A percentile compares a stretch with the other conserved stretches of the same genome.
Evolutionary conservation across 2,888 invertebrate genomes (phyloP).

Genomic region (Sarcophaga carnaria): DNA sequence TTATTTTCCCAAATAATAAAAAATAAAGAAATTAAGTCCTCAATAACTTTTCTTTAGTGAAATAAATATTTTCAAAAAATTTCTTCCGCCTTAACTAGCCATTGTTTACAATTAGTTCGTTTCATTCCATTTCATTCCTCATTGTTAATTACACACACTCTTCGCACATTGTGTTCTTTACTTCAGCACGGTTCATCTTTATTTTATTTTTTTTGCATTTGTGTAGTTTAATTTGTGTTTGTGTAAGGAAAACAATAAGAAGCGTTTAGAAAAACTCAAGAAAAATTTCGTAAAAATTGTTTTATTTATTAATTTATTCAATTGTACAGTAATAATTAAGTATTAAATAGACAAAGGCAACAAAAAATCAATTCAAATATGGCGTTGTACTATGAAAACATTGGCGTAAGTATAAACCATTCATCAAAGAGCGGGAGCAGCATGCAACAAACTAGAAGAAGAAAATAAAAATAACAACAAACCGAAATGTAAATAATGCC

Average conservation of each 20-base stretch:
- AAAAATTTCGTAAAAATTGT: neutral
- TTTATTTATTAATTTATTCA: neutral
- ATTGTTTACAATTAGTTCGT: neutral
- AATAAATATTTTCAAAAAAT: too few species aligned
- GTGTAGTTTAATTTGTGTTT: constrained; percentile 44
- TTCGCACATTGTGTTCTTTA: constrained; percentile 23
- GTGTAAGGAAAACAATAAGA: constrained; percentile 21
- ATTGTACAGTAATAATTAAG: too few species aligned
- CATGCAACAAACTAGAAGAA: constrained; percentile 21
- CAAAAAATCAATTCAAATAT: constrained; percentile 65
- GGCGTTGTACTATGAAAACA: constrained; percentile 74
- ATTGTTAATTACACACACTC: constrained; percentile 6
- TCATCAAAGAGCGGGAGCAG: constrained; percentile 35
- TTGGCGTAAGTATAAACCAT: constrained; percentile 71
- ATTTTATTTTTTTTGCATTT: constrained; percentile 6
- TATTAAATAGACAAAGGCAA: neutral
- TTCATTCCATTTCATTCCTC: constrained; percentile 7
- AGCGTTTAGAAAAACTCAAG: constrained; percentile 11
- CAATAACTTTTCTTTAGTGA: too few species aligned
- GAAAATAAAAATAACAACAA: neutral
- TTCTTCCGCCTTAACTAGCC: too few species aligned
- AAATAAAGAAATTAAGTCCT: too few species aligned
- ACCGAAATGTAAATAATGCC: constrained; percentile 42
- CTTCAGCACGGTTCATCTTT: neutral
- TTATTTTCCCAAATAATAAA: too few species aligned